A percentile compares a stretch with the other conserved stretches of the same genome.
Conservation (phyloP, 2,888 invertebrate genomes). For the Temnothorax ravouxi region DNA sequence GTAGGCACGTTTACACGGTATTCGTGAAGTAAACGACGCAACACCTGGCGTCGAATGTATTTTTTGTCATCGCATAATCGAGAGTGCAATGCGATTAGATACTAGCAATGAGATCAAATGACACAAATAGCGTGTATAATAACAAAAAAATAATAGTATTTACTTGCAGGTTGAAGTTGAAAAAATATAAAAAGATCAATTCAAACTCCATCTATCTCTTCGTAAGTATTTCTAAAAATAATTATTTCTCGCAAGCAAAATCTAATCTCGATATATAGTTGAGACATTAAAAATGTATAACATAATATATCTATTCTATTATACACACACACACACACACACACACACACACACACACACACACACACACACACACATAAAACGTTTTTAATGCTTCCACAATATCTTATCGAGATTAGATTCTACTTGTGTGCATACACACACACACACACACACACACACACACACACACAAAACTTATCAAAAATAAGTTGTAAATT, state of each 20-base stretch:
- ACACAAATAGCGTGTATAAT: background rate
- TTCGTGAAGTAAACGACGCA: background rate
- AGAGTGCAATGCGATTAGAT: background rate
- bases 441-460: too few relatives aligned
- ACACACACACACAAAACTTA: too few relatives aligned
- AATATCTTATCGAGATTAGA: too few relatives aligned
- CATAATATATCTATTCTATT: too few relatives aligned
- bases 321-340: too few relatives aligned
- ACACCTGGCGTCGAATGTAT: background rate
- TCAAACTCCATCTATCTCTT: background rate
- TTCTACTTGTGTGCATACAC: too few relatives aligned
- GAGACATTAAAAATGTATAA: background rate
- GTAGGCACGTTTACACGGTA: background rate
- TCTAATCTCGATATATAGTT: background rate
- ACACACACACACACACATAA: too few relatives aligned
- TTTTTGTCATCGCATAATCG: background rate
- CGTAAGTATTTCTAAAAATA: slow-evolving; percentile 17
- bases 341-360: too few relatives aligned
- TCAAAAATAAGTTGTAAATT: background rate
- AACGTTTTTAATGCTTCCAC: too few relatives aligned
- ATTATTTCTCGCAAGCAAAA: background rate
- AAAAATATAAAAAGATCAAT: background rate
- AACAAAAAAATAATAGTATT: background rate
- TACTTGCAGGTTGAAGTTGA: background rate
- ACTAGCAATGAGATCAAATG: background rate